phyloP scores from a whole-genome alignment of 2,113 vertebrate genomes.

The Alaudala cheleensis region DNA sequence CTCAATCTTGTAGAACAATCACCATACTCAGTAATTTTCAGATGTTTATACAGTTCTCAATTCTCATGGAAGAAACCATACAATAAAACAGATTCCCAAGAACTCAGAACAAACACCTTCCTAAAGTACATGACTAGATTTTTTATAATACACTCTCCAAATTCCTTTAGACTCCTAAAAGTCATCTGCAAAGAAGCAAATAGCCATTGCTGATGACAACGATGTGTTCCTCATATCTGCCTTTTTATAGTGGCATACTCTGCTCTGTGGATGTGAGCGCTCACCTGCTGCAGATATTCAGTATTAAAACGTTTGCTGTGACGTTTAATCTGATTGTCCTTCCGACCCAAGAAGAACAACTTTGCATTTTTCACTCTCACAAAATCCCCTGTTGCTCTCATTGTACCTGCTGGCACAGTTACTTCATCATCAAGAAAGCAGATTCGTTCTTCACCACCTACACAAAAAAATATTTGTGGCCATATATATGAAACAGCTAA shows the following conservation, averaged over 20 bases:
- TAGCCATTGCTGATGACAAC: background rate
- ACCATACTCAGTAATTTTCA: background rate
- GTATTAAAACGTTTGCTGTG: constrained; percentile 86
- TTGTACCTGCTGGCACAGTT: constrained; percentile 73
- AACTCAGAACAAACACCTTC: background rate
- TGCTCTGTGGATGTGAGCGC: background rate
- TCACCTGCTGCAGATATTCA: constrained; percentile 86
- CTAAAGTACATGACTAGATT: background rate
- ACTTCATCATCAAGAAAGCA: constrained; percentile 89
- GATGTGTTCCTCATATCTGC: background rate
- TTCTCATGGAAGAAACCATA: background rate
- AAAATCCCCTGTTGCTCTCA: constrained; percentile 93
- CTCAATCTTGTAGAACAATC: background rate
- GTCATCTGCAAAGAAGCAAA: background rate
- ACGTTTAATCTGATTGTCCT: constrained; percentile 90
- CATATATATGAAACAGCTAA: background rate
- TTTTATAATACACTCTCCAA: background rate
- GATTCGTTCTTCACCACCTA: constrained; percentile 87
- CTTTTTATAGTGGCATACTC: background rate
- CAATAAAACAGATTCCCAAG: background rate
- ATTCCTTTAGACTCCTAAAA: background rate
- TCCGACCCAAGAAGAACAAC: constrained; percentile 87
- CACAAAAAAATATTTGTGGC: background rate
- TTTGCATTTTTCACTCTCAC: constrained; percentile 74
- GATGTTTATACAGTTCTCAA: background rate